Evolutionary conservation across 2,888 invertebrate genomes (phyloP).

Genomic region (Macaria notata): DNA sequence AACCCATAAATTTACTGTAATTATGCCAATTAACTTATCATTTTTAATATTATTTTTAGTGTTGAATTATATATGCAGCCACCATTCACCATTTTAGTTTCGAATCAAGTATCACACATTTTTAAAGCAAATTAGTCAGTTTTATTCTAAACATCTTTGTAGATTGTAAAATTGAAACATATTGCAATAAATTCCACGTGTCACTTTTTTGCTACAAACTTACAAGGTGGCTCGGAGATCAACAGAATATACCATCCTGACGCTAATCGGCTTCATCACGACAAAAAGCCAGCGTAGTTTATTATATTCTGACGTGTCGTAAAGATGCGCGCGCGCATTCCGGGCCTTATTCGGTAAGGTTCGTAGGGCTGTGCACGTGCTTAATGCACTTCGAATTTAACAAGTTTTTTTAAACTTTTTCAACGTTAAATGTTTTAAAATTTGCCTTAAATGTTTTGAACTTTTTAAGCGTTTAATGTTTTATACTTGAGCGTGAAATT

Average conservation of each 20-base stretch:
- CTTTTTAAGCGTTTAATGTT: constrained; percentile 3
- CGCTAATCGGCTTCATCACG: constrained; percentile 25
- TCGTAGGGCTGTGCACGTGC: constrained; percentile 36
- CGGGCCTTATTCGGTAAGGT: constrained; percentile 40
- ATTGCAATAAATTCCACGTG: too few relatives aligned
- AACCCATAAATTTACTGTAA: too few relatives aligned
- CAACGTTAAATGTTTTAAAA: neutral
- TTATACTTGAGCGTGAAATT: neutral
- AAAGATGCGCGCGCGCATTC: constrained; percentile 47
- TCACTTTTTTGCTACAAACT: constrained; percentile 1
- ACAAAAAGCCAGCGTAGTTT: constrained; percentile 43
- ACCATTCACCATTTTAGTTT: too few relatives aligned
- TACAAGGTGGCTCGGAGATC: constrained; percentile 11
- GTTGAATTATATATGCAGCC: too few relatives aligned
- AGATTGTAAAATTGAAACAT: too few relatives aligned
- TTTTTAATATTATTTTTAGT: too few relatives aligned
- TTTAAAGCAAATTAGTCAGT: too few relatives aligned
- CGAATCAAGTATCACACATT: too few relatives aligned
- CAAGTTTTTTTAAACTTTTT: neutral
- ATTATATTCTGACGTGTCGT: constrained; percentile 52
- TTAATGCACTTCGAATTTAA: neutral
- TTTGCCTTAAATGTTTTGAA: neutral
- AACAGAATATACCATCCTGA: constrained; percentile 19
- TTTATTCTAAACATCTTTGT: too few relatives aligned
- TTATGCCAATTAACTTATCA: too few relatives aligned